Base-by-base conservation (phyloP, 2,113 vertebrate genomes). In the Periophthalmodon schlosseri region DNA sequence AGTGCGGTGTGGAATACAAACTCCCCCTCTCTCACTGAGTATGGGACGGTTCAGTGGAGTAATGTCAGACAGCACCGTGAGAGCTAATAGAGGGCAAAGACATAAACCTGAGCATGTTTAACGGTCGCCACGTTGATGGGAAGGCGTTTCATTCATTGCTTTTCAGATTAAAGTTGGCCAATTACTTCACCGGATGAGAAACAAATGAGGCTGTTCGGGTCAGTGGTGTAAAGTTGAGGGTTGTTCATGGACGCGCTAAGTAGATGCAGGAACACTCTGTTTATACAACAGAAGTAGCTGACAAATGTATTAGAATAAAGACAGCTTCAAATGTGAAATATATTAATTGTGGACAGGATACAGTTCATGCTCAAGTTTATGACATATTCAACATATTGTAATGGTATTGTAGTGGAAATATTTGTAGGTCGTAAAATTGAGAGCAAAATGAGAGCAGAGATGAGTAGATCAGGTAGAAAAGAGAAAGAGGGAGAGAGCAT, bases 131-230 rank as follows among this genome's bases (percentile, higher is more conserved):
- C 11, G 63, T 11, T n/a, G 63, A 44, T 13, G 33, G 63, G 18
- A 65, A 65, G 34, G 18, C 34, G 8, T 70, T 39, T 58, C 76
- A 49, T 28, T 71, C 52, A 83, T 69, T 75, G 78, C 79, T 85
- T 87, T 71, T 15, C 64, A 74, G 65, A 84, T 90, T 84, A 72
- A 80, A 84, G 79, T 74, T 72, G 72, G 68, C n/a, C 52, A 69
- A 76, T 65, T 65, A 83, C 24, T 36, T 75, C 66, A 34, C 64
- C 58, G n/a, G 49, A 78, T 64, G 66, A 82, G 39, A 65, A 66
- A 69, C 54, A 11, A 63, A 65, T 44, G 18, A 65, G 5, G 8
- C 34, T 44, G 63, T 65, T 65, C 36, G 9, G 10, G 14, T 5
- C 34, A 20, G 10, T 65, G 34, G 33, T 61, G 58, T 61, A 34